A percentile compares a stretch with the other conserved stretches of the same genome.
Evolutionary conservation across 2,888 invertebrate genomes (phyloP).

Genomic region (Scaptomyza cyrtandrae): DNA sequence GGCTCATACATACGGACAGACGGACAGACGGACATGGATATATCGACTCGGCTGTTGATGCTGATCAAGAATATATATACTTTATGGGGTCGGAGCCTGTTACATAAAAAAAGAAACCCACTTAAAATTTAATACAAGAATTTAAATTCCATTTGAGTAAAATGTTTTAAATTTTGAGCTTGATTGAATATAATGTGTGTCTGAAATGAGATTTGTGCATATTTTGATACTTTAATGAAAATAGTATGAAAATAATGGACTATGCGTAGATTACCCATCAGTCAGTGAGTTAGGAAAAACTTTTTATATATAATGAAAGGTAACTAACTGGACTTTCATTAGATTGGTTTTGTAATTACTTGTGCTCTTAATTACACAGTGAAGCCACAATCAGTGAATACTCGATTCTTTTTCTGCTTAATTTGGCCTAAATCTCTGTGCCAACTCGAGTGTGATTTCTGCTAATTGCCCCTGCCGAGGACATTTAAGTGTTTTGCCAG

Average conservation of each 20-base stretch:
- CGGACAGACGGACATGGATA: no score
- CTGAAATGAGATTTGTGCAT: no score
- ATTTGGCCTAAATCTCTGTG: constrained; percentile 21
- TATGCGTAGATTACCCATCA: no score
- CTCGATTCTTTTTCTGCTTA: constrained; percentile 9
- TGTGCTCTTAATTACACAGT: constrained; percentile 5
- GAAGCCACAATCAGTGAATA: constrained; percentile 5
- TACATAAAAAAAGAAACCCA: background rate
- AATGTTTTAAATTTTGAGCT: background rate
- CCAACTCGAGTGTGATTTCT: constrained; percentile 13
- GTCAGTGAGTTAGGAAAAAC: no score
- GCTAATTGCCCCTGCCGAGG: constrained; percentile 51
- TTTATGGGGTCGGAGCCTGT: no score
- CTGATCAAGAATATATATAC: no score
- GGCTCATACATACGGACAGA: no score
- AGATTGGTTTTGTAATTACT: constrained; percentile 8
- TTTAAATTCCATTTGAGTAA: no score
- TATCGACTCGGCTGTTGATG: no score
- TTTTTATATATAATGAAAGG: background rate
- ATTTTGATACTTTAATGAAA: no score
- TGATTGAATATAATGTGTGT: background rate
- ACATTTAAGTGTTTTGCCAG: constrained; percentile 48
- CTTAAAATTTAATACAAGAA: background rate
- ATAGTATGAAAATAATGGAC: no score
- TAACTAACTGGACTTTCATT: background rate